Conservation (phyloP, 2,888 invertebrate genomes). For the Pherbina coryleti region DNA sequence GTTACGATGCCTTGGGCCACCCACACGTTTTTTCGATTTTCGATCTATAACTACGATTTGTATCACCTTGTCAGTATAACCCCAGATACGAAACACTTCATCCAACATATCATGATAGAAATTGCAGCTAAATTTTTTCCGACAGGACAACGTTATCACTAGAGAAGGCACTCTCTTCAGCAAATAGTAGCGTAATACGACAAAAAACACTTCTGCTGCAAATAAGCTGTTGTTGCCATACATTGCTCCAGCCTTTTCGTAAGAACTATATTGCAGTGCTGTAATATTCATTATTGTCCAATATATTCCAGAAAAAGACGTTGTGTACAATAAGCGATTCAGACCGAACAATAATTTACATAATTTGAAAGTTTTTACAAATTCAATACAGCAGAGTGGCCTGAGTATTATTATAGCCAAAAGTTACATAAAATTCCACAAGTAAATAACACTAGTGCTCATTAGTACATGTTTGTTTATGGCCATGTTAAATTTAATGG, state of each 20-base stretch:
- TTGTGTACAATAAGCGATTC: too few species aligned
- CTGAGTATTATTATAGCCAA: too few species aligned
- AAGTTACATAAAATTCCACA: too few species aligned
- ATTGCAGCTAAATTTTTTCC: constrained; percentile 50
- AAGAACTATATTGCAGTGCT: constrained; percentile 49
- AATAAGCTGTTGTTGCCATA: constrained; percentile 52
- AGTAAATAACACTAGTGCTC: too few species aligned
- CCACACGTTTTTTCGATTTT: background rate
- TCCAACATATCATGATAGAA: constrained; percentile 58
- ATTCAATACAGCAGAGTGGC: too few species aligned
- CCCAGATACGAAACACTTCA: constrained; percentile 47
- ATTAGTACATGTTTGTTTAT: too few species aligned
- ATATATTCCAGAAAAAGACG: too few species aligned
- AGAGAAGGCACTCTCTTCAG: constrained; percentile 53
- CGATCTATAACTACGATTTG: constrained; percentile 54
- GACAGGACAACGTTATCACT: constrained; percentile 55
- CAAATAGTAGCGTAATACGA: constrained; percentile 56
- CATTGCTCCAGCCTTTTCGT: constrained; percentile 52
- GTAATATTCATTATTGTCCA: constrained; percentile 54
- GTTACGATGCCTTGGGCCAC: constrained; percentile 36
- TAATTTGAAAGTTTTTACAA: too few species aligned
- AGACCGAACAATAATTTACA: too few species aligned
- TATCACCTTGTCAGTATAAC: constrained; percentile 29
- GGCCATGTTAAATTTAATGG: too few species aligned
- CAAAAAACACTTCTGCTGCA: constrained; percentile 54